Percentiles rank a stretch among this genome's conserved stretches.
These are phyloP conservation scores for Pyrochroa serraticornis DNA, from an alignment of 2,888 invertebrate genomes.

Conservation along the genomic window DNA sequence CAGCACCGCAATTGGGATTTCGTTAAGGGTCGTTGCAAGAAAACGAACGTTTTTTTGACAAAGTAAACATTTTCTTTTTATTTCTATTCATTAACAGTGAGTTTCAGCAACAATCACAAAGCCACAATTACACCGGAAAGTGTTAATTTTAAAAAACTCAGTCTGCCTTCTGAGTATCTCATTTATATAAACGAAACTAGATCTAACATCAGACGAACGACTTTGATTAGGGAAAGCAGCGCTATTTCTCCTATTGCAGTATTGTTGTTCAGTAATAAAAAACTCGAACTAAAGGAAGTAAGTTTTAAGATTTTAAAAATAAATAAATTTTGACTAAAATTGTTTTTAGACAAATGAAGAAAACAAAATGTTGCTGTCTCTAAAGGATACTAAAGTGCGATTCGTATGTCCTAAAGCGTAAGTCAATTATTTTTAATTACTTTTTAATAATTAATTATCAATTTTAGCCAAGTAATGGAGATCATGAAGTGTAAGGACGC, in stretches of 20 bases:
- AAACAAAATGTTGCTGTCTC: slow-evolving; percentile 48
- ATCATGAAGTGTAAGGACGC: slow-evolving; percentile 49
- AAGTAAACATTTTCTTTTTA: too few species aligned
- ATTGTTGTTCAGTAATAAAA: slow-evolving; percentile 61
- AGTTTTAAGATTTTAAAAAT: slow-evolving; percentile 15
- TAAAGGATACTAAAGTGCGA: slow-evolving; percentile 52
- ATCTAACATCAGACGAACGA: slow-evolving; percentile 62
- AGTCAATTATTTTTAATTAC: slow-evolving; percentile 39
- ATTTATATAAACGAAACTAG: slow-evolving; percentile 66
- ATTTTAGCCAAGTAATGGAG: slow-evolving; percentile 62
- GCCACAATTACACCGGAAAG: slow-evolving; percentile 68
- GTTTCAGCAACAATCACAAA: slow-evolving; percentile 62
- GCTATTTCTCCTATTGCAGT: slow-evolving; percentile 65
- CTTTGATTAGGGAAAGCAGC: slow-evolving; percentile 65
- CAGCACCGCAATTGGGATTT: slow-evolving; percentile 59
- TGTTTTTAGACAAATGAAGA: slow-evolving; percentile 37
- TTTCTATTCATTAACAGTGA: slow-evolving; percentile 1
- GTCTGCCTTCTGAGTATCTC: slow-evolving; percentile 59
- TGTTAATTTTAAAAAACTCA: slow-evolving; percentile 64
- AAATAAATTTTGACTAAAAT: slow-evolving; percentile 8
- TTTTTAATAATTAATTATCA: slow-evolving; percentile 42
- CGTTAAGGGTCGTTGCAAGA: slow-evolving; percentile 62
- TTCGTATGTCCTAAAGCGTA: slow-evolving; percentile 56
- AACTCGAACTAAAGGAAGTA: slow-evolving; percentile 47
- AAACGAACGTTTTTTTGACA: slow-evolving; percentile 58